Conservation (phyloP, 2,797 vertebrate genomes). For the Manis javanica region DNA sequence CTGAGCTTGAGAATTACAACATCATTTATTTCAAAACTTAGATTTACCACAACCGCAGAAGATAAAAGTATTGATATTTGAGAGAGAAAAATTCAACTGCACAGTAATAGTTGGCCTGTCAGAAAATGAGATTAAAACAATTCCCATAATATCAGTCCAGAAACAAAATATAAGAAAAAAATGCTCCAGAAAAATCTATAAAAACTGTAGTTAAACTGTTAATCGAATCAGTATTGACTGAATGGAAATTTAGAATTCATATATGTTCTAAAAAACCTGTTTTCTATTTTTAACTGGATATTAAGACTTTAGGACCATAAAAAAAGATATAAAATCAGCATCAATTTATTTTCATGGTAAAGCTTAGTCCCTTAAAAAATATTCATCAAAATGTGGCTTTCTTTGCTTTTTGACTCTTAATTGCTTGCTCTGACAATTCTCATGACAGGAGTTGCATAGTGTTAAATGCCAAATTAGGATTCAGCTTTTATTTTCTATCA, state of each 20-base stretch:
- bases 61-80: slow-evolving; percentile 69
- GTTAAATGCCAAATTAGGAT: neutral
- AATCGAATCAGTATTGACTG: slow-evolving; percentile 86
- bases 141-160: slow-evolving; percentile 82
- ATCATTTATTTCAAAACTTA: slow-evolving; percentile 74
- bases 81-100: slow-evolving; percentile 81
- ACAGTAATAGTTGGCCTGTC: slow-evolving; percentile 69
- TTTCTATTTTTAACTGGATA: slow-evolving; percentile 61
- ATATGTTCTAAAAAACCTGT: slow-evolving; percentile 54
- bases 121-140: slow-evolving; percentile 86
- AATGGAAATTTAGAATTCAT: slow-evolving; percentile 79
- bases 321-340: slow-evolving; percentile 14
- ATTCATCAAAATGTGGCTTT: neutral
- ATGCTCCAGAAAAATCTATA: slow-evolving; percentile 83
- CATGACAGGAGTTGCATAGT: neutral
- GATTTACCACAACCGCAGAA: slow-evolving; percentile 62
- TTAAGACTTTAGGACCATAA: neutral
- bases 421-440: neutral
- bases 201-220: slow-evolving; percentile 82
- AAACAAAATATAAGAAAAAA: slow-evolving; percentile 82
- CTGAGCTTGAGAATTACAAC: slow-evolving; percentile 54
- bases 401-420: neutral
- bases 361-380: slow-evolving; percentile 14
- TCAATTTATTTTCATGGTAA: slow-evolving; percentile 12
- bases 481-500: neutral